Percentiles rank a stretch among this genome's conserved stretches.
phyloP scores from a whole-genome alignment of 1,140 invertebrate genomes.

The Magallana angulata region DNA sequence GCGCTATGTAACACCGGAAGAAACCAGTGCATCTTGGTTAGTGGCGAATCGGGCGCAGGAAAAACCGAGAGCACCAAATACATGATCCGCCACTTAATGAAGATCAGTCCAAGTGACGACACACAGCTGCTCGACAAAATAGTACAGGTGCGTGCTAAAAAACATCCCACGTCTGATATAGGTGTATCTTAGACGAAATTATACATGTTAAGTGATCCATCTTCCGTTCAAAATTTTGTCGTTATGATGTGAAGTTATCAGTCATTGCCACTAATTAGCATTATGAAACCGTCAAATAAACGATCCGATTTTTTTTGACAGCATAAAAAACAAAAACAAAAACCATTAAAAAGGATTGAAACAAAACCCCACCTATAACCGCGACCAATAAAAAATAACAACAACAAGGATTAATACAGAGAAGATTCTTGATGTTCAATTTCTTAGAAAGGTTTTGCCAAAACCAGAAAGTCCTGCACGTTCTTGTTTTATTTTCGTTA shows the following conservation, averaged over 20 bases:
- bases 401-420: no score
- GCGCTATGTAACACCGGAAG: slow-evolving; percentile 86
- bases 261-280: neutral
- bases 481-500: no score
- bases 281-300: neutral
- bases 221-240: neutral
- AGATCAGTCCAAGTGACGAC: slow-evolving; percentile 64
- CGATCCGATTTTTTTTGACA: neutral
- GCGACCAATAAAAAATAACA: no score
- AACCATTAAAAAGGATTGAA: no score
- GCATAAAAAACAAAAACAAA: no score
- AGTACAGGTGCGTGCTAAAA: slow-evolving; percentile 63
- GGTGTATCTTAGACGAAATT: neutral
- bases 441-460: no score
- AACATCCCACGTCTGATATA: neutral
- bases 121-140: slow-evolving; percentile 65
- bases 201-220: neutral
- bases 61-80: slow-evolving; percentile 75
- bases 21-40: slow-evolving; percentile 94
- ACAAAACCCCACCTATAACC: no score
- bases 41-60: slow-evolving; percentile 91
- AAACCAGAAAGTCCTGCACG: no score
- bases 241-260: neutral
- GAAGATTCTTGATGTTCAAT: no score
- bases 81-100: slow-evolving; percentile 72